Evolutionary conservation across 2,888 invertebrate species (phyloP), one percentile per base, ranked within the genome.

Genomic region (Tachina grossa): DNA sequence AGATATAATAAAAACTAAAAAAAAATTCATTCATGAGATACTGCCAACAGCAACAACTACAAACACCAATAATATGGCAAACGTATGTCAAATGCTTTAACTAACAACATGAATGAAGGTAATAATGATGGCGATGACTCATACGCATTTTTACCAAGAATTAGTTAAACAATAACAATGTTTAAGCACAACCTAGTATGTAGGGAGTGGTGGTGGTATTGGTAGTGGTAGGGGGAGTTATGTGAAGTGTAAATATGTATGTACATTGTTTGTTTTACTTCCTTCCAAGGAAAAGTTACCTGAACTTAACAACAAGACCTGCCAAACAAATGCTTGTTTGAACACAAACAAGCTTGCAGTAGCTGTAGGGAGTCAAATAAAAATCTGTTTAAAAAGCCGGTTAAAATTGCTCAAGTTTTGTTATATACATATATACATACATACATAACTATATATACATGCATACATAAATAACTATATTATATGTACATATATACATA

Each of bases 81-180:
- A 69, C 63, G 63, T 82, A 76, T 59, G 59, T 16, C 77, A 83
- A 76, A 71, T 59, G 49, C 41, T 65, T n/a, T 71, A 47, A 72
- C 66, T 22, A 69, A 55, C n/a, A 63, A 72, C 77, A 68, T 19
- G 39, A 8, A 39, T 19, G n/a, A 22, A 45, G 51, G 43, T 68
- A 45, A 57, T 68, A 45, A 57, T 65, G 57, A 41, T 31, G 59
- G 31, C 19, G 84, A 79, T 85, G 85, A 85, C 83, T 85, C 85
- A 85, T 82, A 74, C 79, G 59, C 53, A 75, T 66, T 85, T n/a
- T 85, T 85, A 78, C 75, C 79, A 79, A 83, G 85, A 85, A 85
- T 85, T 68, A 14, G 22, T 74, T 55, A 57, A 72, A 72, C 80
- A 74, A 75, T 49, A 78, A 55, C n/a, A 75, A 69, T 14, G 65